phyloP scores from a whole-genome alignment of 2,888 invertebrate species.

The Lithodes maja region DNA sequence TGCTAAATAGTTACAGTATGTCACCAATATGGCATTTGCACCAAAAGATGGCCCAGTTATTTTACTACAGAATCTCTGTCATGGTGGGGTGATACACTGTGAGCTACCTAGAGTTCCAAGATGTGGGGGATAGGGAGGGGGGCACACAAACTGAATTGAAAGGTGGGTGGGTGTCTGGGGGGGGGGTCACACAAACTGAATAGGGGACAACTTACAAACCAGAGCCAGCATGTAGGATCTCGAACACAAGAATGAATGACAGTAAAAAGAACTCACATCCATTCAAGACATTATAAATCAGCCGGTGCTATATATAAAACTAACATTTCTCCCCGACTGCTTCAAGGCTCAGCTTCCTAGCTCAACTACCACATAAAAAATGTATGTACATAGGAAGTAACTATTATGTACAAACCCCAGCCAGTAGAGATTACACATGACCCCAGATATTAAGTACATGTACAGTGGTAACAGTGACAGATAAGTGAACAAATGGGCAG shows the following conservation, averaged over 20 bases:
- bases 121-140: background rate
- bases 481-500: background rate
- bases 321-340: constrained; percentile 49
- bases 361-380: constrained; percentile 59
- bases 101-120: background rate
- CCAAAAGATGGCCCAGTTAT: background rate
- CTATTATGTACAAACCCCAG: constrained; percentile 58
- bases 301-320: constrained; percentile 55
- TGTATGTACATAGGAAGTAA: constrained; percentile 58
- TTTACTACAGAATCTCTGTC: background rate
- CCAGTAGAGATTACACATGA: constrained; percentile 50
- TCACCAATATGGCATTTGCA: too few relatives aligned
- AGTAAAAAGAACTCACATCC: constrained; percentile 41
- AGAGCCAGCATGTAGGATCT: constrained; percentile 26
- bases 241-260: constrained; percentile 40
- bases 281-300: constrained; percentile 49
- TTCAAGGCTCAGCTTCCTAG: constrained; percentile 50
- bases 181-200: background rate
- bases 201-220: constrained; percentile 16
- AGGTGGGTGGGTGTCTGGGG: background rate
- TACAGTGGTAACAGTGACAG: constrained; percentile 16
- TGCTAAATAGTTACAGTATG: too few relatives aligned
- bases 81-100: background rate
- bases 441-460: background rate
- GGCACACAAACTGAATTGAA: background rate